Evolutionary conservation across 2,113 vertebrate genomes (phyloP).

Genomic region (Orthochromis malagaraziensis): DNA sequence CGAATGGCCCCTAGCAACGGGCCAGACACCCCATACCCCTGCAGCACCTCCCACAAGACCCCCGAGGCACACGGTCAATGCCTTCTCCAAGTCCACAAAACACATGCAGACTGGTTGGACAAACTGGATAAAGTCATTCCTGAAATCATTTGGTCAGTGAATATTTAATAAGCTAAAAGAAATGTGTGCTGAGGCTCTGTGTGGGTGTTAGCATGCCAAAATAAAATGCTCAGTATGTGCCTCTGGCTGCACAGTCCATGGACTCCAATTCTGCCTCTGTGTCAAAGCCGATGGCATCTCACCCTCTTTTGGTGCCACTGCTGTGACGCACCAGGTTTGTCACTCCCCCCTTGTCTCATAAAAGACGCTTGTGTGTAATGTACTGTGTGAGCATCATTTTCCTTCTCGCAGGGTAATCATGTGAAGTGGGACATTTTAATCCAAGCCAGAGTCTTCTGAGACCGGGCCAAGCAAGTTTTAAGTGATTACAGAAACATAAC

Average conservation of each 20-base stretch:
- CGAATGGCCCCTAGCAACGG: not conserved
- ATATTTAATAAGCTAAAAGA: not conserved
- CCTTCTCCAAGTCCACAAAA: not conserved
- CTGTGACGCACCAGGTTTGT: not conserved
- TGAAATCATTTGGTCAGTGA: not conserved
- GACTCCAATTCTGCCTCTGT: not conserved
- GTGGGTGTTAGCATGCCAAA: not conserved
- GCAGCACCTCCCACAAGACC: not conserved
- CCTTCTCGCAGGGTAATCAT: not conserved
- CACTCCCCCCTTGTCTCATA: not conserved
- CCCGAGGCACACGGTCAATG: accelerated
- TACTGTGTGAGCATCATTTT: not conserved
- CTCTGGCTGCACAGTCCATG: not conserved
- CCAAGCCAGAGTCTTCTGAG: not conserved
- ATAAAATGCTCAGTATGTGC: not conserved
- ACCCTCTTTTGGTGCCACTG: not conserved
- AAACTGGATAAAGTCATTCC: not conserved
- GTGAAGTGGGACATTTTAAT: not conserved
- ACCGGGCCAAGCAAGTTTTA: not conserved
- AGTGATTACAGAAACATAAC: not conserved
- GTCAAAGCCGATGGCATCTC: not conserved
- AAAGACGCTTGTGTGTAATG: not conserved
- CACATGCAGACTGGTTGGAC: not conserved
- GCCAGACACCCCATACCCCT: not conserved
- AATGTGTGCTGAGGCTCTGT: not conserved